Conservation (phyloP, 2,888 invertebrate species). For the Philopedon plagiatum region DNA sequence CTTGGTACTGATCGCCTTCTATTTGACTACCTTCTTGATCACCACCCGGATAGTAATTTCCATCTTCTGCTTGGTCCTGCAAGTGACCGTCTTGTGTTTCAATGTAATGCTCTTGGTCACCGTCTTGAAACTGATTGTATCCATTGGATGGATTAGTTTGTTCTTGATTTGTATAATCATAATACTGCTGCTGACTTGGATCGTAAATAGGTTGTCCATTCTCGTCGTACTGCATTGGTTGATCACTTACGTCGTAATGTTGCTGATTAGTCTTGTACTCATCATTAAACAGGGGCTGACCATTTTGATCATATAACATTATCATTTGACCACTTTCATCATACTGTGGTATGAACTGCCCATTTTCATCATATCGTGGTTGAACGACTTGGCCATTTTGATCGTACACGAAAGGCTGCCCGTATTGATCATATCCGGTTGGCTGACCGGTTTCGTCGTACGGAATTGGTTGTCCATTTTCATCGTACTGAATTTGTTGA, state of each 20-base stretch:
- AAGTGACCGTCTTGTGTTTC: neutral
- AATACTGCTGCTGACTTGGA: constrained; percentile 31
- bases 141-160: constrained; percentile 20
- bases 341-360: constrained; percentile 55
- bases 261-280: constrained; percentile 49
- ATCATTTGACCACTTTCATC: constrained; percentile 56
- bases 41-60: neutral
- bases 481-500: constrained; percentile 50
- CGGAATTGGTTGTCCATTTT: constrained; percentile 52
- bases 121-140: constrained; percentile 46
- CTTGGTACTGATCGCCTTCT: neutral
- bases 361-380: constrained; percentile 56
- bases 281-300: constrained; percentile 20
- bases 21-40: neutral
- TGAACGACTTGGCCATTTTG: constrained; percentile 55
- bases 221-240: constrained; percentile 53
- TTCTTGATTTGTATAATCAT: constrained; percentile 2
- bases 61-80: neutral
- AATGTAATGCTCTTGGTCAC: constrained; percentile 46
- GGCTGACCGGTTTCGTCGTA: constrained; percentile 54
- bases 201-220: constrained; percentile 52
- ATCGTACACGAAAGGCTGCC: constrained; percentile 55
- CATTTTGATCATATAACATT: constrained; percentile 45
- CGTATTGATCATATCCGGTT: constrained; percentile 56
- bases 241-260: constrained; percentile 44